These are phyloP conservation scores for Apamea monoglypha DNA, from an alignment of 2,888 invertebrate species.

Conservation along the genomic window DNA sequence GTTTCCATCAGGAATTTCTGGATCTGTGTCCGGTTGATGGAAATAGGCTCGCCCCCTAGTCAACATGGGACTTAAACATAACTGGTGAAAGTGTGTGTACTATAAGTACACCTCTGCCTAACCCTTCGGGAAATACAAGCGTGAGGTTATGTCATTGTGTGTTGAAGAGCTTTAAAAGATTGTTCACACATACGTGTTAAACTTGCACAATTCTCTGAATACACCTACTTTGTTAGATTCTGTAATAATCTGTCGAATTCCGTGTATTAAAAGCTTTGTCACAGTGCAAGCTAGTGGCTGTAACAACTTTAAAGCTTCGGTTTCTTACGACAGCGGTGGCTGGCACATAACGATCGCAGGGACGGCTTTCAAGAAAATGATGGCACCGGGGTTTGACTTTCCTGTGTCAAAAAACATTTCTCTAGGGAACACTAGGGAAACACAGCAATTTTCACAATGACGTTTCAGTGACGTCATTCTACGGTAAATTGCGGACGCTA, in stretches of 20 bases:
- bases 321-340: neutral
- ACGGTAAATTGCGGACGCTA: neutral
- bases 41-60: too few relatives aligned
- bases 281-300: slow-evolving; percentile 8
- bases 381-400: neutral
- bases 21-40: too few relatives aligned
- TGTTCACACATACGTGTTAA: slow-evolving; percentile 17
- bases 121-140: too few relatives aligned
- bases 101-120: too few relatives aligned
- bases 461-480: neutral
- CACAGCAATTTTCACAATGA: neutral
- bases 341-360: neutral
- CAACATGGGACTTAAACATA: too few relatives aligned
- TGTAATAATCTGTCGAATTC: slow-evolving; percentile 11
- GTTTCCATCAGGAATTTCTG: too few relatives aligned
- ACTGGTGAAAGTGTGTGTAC: too few relatives aligned
- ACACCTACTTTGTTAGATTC: slow-evolving; percentile 39
- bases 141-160: neutral
- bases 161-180: slow-evolving; percentile 1
- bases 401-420: neutral
- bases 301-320: neutral
- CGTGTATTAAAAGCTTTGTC: neutral
- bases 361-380: neutral
- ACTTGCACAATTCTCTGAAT: slow-evolving; percentile 6
- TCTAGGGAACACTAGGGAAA: neutral